Conservation (phyloP, 1,140 invertebrate species). For the Linepithema humile region DNA sequence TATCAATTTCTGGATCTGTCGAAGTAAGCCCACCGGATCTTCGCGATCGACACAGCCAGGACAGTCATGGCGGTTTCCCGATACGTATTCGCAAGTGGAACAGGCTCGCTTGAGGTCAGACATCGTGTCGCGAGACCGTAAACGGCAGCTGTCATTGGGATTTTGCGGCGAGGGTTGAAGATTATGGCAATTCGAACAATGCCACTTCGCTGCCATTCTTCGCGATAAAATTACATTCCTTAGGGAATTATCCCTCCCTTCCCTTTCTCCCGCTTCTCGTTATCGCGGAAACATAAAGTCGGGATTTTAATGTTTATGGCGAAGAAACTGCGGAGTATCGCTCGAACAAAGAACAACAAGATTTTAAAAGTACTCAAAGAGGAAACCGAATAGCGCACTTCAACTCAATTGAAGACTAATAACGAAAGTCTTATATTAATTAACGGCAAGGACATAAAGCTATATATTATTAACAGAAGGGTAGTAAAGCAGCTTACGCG, state of each 20-base stretch:
- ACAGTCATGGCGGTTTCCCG: neutral
- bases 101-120: conserved; percentile 8
- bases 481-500: too few species aligned
- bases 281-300: neutral
- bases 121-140: neutral
- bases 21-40: neutral
- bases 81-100: conserved; percentile 27
- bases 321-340: neutral
- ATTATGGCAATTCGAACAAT: neutral
- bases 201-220: too few species aligned
- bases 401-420: neutral
- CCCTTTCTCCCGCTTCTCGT: neutral
- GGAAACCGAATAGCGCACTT: neutral
- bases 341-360: conserved; percentile 7
- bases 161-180: conserved; percentile 12
- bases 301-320: neutral
- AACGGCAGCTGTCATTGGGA: conserved; percentile 7
- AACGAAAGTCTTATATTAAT: neutral
- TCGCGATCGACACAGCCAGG: neutral
- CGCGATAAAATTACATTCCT: neutral
- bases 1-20: too few species aligned
- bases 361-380: neutral
- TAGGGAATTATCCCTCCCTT: neutral
- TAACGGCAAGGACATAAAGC: neutral
- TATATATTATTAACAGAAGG: too few species aligned